Evolutionary conservation across 2,113 vertebrate species (phyloP).

Genomic region (Pelodiscus sinensis): DNA sequence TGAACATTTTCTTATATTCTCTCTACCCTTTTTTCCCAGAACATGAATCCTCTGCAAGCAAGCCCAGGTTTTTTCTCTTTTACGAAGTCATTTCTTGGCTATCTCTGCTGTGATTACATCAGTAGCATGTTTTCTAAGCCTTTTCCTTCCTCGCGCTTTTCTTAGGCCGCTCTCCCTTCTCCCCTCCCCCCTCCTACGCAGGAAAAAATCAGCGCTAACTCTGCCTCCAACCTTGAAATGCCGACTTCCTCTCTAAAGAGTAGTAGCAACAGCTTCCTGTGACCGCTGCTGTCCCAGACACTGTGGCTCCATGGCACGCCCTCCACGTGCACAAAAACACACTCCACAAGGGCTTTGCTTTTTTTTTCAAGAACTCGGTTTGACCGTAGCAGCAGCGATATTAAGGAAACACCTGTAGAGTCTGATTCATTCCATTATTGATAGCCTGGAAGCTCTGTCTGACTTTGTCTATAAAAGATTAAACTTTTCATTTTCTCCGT

Average conservation of each 20-base stretch:
- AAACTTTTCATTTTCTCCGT: fast-evolving
- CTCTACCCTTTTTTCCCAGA: not conserved
- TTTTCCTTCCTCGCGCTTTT: constrained; percentile 65
- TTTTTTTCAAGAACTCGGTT: not conserved
- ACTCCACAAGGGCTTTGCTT: constrained; percentile 26
- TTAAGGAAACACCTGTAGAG: constrained; percentile 23
- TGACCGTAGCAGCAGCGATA: not conserved
- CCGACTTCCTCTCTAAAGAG: constrained; percentile 28
- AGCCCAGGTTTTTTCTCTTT: not conserved
- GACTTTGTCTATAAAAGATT: fast-evolving
- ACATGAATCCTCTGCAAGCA: fast-evolving
- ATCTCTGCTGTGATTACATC: fast-evolving
- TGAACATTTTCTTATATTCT: not conserved
- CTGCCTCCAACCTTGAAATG: constrained; percentile 40
- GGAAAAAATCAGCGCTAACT: not conserved
- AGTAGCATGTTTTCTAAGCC: not conserved
- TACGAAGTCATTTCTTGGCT: not conserved
- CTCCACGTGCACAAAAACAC: constrained; percentile 47
- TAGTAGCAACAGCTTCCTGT: constrained; percentile 59
- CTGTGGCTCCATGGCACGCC: constrained; percentile 69
- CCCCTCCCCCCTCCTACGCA: not conserved
- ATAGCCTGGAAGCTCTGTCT: fast-evolving
- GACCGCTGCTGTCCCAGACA: constrained; percentile 67
- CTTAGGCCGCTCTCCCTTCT: constrained; percentile 24
- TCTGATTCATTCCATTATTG: fast-evolving